Conservation (phyloP, 2,888 invertebrate genomes). For the Dendrolimus houi region DNA sequence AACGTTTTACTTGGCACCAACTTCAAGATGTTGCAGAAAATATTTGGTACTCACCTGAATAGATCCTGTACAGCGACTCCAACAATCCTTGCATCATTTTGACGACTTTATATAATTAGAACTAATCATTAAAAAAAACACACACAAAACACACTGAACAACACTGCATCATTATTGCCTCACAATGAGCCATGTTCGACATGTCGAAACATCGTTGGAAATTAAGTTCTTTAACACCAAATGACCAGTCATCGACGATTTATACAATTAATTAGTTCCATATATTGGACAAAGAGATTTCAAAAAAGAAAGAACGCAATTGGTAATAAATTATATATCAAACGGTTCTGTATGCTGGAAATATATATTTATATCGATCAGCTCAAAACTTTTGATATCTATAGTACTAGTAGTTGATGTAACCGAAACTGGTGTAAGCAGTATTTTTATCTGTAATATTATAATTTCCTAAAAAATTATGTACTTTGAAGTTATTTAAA, state of each 20-base stretch:
- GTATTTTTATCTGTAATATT: too few species aligned
- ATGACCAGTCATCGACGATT: conserved; percentile 21
- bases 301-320: conserved; percentile 7
- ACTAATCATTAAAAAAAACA: conserved; percentile 28
- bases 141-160: conserved; percentile 24
- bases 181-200: conserved; percentile 42
- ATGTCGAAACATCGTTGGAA: conserved; percentile 25
- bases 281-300: conserved; percentile 23
- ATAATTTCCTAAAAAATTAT: too few species aligned
- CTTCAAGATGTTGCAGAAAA: too few species aligned
- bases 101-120: conserved; percentile 27
- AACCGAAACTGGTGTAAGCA: too few species aligned
- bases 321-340: too few species aligned
- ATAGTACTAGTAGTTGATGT: too few species aligned
- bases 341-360: too few species aligned
- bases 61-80: conserved; percentile 66
- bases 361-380: too few species aligned
- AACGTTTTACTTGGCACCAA: too few species aligned
- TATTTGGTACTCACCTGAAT: conserved; percentile 46
- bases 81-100: conserved; percentile 72
- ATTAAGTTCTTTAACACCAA: conserved; percentile 17
- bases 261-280: conserved; percentile 29
- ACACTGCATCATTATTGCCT: conserved; percentile 35
- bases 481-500: too few species aligned
- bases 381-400: too few species aligned